Base-by-base conservation (phyloP, 2,888 invertebrate species). In the Leucoma salicis region DNA sequence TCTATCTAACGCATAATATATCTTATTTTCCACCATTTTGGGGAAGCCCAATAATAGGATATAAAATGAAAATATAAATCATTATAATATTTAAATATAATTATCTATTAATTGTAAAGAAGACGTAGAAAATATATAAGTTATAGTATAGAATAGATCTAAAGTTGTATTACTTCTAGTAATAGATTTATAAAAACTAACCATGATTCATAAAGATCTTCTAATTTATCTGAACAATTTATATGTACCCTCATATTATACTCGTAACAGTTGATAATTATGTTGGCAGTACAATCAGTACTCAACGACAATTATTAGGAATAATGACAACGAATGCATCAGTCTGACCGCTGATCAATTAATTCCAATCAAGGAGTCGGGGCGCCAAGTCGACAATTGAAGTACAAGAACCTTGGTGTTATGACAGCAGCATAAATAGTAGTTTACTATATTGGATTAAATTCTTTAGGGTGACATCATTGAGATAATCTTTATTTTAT, bases 231-330 rank as follows among this genome's bases (percentile, higher is more conserved):
- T 27, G n/a, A 27, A 27, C 11, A 27, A 33, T 29, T 35, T 31
- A 16, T 31, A 32, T 36, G 16, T 27, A 31, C 12, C 29, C 27
- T 31, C 25, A 14, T 15, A 18, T 21, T 4, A 21, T 21, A 8
- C 6, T 21, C 8, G 8, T 4, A 13, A 16, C 18, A 32, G 7
- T 11, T 43, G 34, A 38, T 43, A 38, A 43, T 31, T 28, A 37
- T 36, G 13, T 31, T 32, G 15, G 10, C 7, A 31, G 25, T 12
- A 15, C 40, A 62, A 57, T 62, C 58, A 53, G 36, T 53, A 49
- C 49, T 55, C 31, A 8, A 21, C 14, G 38, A 46, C 49, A 57
- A 61, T 57, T 62, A 62, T 62, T 62, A 53, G 10, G 10, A 60
- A 40, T 53, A 46, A 55, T 34, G 39, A 27, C 41, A 15, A 14